Percentiles rank a stretch among this genome's conserved stretches.
phyloP scores from a whole-genome alignment of 2,888 invertebrate genomes.

The Pharmacophagus antenor region DNA sequence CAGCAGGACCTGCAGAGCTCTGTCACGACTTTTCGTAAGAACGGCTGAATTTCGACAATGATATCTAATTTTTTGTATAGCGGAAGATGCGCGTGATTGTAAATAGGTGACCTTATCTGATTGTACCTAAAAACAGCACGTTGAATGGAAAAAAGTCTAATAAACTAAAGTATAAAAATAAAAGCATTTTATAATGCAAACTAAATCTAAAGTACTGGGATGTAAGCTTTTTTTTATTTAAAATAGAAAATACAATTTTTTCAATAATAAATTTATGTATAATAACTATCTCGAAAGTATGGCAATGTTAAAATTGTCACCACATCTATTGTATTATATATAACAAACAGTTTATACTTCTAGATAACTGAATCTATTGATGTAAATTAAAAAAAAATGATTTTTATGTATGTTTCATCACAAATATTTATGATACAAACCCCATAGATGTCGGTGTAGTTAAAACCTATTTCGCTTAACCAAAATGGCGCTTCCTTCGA shows the following conservation, averaged over 20 bases:
- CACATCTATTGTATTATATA: too few species aligned
- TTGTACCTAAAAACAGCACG: slow-evolving; percentile 5
- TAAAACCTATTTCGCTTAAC: slow-evolving; percentile 22
- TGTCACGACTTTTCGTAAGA: slow-evolving; percentile 2
- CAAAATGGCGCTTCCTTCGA: slow-evolving; percentile 7
- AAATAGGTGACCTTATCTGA: slow-evolving; percentile 14
- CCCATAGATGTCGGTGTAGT: slow-evolving; percentile 15
- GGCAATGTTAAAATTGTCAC: too few species aligned
- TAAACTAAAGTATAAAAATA: too few species aligned
- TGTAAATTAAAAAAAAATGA: too few species aligned
- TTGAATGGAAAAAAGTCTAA: background rate
- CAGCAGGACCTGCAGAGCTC: slow-evolving; percentile 9
- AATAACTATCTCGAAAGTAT: too few species aligned
- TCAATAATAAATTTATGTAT: too few species aligned
- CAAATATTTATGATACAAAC: slow-evolving; percentile 8
- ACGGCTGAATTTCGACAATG: slow-evolving; percentile 25
- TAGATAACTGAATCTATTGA: too few species aligned
- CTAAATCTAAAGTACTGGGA: too few species aligned
- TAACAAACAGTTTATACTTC: too few species aligned
- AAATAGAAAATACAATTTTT: too few species aligned
- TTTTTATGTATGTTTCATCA: background rate
- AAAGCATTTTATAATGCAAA: too few species aligned
- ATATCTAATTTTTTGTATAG: slow-evolving; percentile 14
- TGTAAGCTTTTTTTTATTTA: too few species aligned
- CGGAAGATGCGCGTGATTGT: slow-evolving; percentile 8